Percentiles rank a stretch among this genome's conserved stretches.
These are phyloP conservation scores for Enhydra lutris DNA, from an alignment of 2,113 vertebrate genomes.

Conservation along the genomic window DNA sequence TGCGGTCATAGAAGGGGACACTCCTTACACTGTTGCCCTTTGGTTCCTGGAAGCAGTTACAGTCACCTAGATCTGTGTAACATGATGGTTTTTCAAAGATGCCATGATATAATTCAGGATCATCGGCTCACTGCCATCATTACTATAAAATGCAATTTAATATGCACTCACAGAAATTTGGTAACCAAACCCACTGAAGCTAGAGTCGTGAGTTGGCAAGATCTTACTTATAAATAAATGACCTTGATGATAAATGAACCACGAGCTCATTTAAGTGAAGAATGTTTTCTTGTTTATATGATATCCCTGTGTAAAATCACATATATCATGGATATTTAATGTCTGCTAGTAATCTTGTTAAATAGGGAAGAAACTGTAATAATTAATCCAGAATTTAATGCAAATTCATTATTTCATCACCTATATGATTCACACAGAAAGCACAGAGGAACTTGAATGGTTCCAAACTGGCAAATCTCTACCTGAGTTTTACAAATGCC, in stretches of 20 bases:
- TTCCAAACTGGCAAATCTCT: slow-evolving; percentile 4
- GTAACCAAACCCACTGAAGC: background rate
- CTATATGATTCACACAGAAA: background rate
- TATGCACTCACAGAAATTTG: slow-evolving; percentile 25
- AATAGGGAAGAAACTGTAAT: background rate
- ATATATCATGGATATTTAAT: slow-evolving; percentile 26
- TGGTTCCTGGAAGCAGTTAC: background rate
- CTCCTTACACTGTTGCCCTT: background rate
- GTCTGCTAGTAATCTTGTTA: background rate
- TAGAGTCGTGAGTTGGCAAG: slow-evolving; percentile 1
- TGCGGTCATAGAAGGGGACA: background rate
- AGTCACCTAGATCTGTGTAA: background rate
- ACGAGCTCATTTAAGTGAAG: slow-evolving; percentile 9
- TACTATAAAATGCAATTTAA: slow-evolving; percentile 37
- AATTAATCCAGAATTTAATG: slow-evolving; percentile 21
- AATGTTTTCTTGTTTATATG: slow-evolving; percentile 2
- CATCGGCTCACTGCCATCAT: background rate
- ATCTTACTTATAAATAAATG: slow-evolving; percentile 54
- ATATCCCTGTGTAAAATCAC: background rate
- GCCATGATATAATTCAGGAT: background rate
- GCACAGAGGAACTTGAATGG: background rate
- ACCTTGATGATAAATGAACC: slow-evolving; percentile 53
- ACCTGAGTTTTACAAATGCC: slow-evolving; percentile 42
- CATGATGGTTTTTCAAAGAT: background rate
- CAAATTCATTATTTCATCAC: background rate